Base-by-base conservation (phyloP, 2,888 invertebrate species). In the Caenorhabditis panamensis region DNA sequence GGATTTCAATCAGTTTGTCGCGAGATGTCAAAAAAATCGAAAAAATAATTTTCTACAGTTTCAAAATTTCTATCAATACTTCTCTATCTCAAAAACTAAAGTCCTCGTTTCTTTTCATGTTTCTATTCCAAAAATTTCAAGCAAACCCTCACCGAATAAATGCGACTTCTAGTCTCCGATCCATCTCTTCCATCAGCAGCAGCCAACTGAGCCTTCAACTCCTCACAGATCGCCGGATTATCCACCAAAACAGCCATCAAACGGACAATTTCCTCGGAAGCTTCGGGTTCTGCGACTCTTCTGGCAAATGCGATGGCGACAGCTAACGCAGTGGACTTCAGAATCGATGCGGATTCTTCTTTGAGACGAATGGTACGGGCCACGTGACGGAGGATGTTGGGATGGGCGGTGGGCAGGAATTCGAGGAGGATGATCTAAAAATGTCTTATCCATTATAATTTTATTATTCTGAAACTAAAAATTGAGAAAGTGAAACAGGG, bases 241-340 rank as follows among this genome's bases (percentile, higher is more conserved):
- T 56, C 56, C 6, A 76, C 80, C 11, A 76, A 18, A 22, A 49
- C 31, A 4, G 64, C 75, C 13, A 75, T 3, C 4, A 79, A 24
- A 22, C 36, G 20, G 13, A 56, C 47, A 22, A 79, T 62, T 58
- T 79, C 64, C 31, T 73, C 73, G 51, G 47, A 36, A 41, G 41
- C 28, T 1, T 61, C 75, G 3, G 54, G 11, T 8, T 81, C 68
- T 20, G 80, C 66, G 3, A 82, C 56, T 44, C 82, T 58, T 22
- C 84, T 66, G 4, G 82, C 79, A 36, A 84, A 61, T 8, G 84
- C 84, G 2, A 84, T 53, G 6, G 76, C 75, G 9, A 84, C 73
- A 22, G 82, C 82, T 11, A 75, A 18, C 3, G 82, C 63, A 9
- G 56, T 44, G 5, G 58, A 13, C n/a, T 56, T 69, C 31, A 81